Evolutionary conservation across 1,140 invertebrate genomes (phyloP), one percentile per base, ranked within the genome.

Genomic region (Megalonaias nervosa): DNA sequence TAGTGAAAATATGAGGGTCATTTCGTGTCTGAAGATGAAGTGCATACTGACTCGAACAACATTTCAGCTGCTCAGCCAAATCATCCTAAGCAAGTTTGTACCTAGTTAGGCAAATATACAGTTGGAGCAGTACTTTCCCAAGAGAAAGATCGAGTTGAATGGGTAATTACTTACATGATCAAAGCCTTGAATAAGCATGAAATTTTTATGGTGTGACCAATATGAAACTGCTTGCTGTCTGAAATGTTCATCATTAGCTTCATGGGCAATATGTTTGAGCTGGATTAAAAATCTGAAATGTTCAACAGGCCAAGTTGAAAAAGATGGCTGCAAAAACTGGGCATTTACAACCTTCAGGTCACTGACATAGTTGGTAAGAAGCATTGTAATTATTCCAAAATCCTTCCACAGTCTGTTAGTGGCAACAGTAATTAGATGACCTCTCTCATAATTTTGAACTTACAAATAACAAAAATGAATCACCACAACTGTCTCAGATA

Each of bases 191-290:
- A 69, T 59, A 71, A 58, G 21, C 80, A 90, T n/a, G 91, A 94
- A 83, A 84, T 75, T 90, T 91, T 12, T 93, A 93, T 81, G 83
- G 81, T 74, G 69, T 78, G 12, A 84, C 6, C 38, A 48, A 5
- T 9, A 48, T 0, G 6, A 5, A 48, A 6, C 11, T 48, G 38
- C 6, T 6, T 48, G 38, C 38, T 48, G 38, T 48, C 13, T n/a
- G 59, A 67, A 48, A 79, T 16, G 82, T 84, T 70, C 64, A 81
- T 57, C 48, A 48, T 16, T 85, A 48, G 6, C 56, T 86, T 16
- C 74, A 75, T 65, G 81, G 85, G 15, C 58, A 73, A 67, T 56
- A 74, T 61, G 79, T 87, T 26, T 11, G 85, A 87, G 71, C 48
- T 87, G 83, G 79, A 38, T 38, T 48, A 76, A 64, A 31, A 82